Conservation (phyloP, 2,888 invertebrate genomes). For the Acanthosepion lycidas region DNA sequence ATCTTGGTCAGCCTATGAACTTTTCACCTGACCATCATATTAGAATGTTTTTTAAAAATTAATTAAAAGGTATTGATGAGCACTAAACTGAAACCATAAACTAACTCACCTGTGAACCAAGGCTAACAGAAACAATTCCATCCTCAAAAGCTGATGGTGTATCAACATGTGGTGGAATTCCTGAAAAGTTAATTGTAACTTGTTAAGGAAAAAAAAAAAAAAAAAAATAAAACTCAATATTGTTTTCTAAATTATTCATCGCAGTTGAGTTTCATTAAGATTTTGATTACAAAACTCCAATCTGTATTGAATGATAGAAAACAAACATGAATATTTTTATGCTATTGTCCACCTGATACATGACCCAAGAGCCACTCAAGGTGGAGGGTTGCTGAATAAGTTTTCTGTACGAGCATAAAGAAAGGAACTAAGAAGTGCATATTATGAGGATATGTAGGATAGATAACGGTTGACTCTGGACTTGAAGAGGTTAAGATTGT, state of each 20-base stretch:
- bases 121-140: conserved; percentile 89
- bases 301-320: too few species aligned
- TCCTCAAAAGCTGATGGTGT: conserved; percentile 95
- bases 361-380: too few species aligned
- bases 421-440: too few species aligned
- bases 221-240: not conserved
- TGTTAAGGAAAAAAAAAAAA: not conserved
- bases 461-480: too few species aligned
- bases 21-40: too few species aligned
- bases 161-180: conserved; percentile 96
- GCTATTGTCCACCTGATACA: too few species aligned
- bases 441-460: too few species aligned
- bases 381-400: too few species aligned
- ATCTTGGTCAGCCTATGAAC: too few species aligned
- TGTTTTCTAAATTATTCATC: not conserved
- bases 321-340: too few species aligned
- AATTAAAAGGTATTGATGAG: not conserved
- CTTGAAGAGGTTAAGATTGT: too few species aligned
- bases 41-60: not conserved
- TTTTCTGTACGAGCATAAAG: too few species aligned
- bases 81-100: not conserved
- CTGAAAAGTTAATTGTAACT: conserved; percentile 75
- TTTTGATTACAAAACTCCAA: not conserved
- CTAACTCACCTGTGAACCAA: conserved; percentile 82
- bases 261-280: not conserved